Conservation (phyloP, 2,888 invertebrate genomes). For the Hybos culiciformis region DNA sequence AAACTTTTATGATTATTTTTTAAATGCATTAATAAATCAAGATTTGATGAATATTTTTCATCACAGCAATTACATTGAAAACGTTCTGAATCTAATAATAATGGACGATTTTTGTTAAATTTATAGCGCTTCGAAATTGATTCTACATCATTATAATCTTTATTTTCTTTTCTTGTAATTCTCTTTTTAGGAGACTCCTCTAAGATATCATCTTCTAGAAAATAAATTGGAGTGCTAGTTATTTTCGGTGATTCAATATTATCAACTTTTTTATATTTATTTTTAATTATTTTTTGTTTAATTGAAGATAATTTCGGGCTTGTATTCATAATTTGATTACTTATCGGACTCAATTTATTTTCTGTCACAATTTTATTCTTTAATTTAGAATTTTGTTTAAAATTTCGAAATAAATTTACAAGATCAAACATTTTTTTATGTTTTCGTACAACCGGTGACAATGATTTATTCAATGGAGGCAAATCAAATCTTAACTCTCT, state of each 20-base stretch:
- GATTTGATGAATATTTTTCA: conserved; percentile 12
- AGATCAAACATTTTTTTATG: conserved; percentile 7
- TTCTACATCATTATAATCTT: not conserved
- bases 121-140: not conserved
- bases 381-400: no score
- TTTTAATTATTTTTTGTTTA: no score
- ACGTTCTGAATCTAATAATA: conserved; percentile 11
- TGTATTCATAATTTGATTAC: no score
- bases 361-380: no score
- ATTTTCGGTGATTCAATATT: not conserved
- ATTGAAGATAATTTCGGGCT: no score
- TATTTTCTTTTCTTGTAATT: not conserved
- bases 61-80: conserved; percentile 15
- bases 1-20: conserved; percentile 8
- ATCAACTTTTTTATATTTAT: no score
- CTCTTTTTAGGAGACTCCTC: not conserved
- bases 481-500: conserved; percentile 16
- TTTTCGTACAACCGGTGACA: conserved; percentile 3
- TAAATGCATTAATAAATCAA: conserved; percentile 12
- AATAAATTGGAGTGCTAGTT: conserved; percentile 15
- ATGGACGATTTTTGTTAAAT: conserved; percentile 4
- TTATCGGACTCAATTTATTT: no score
- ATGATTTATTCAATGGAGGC: conserved; percentile 7
- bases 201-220: conserved; percentile 9
- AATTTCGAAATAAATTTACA: no score